Evolutionary conservation across 2,888 invertebrate genomes (phyloP), one percentile per base, ranked within the genome.

Genomic region (Caprella mutica): DNA sequence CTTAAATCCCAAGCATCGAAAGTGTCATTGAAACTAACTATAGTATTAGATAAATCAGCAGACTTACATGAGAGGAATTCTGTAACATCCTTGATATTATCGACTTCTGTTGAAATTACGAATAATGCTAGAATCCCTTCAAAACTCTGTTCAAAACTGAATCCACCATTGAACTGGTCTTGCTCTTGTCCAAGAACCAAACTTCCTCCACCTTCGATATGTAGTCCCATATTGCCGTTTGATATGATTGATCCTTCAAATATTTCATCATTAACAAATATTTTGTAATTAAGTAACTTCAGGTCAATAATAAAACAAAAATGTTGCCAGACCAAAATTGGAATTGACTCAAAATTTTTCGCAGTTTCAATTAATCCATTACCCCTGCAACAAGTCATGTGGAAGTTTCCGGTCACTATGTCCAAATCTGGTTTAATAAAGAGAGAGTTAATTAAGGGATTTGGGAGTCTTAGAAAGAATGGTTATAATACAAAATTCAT

Each of bases 121-220:
- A 51, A 40, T 17, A 40, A 55, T 8, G 58, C 59, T 4, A 63
- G n/a, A 17, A 38, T 29, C 1, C 59, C 63, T 26, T 59, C 55
- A 29, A 56, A 59, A 24, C 52, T 57, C 46, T 63, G 63, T 6
- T 48, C 52, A 2, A 57, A 17, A 38, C 21, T 55, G 29, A 63
- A 59, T 4, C 57, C 57, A n/a, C 46, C 57, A 2, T 55, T 55
- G 19, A 40, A 27, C n/a, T 55, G 21, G 30, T 63, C 63, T 39
- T 63, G 63, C 26, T 63, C 59, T 39, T 63, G 63, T 1, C 63
- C 63, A 19, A 59, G 19, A 9, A 63, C 2, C 23, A 63, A 43
- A 2, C 52, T 43, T 14, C 63, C 63, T 21, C 59, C 59, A 19
- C 56, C 55, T 26, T 30, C 29, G 19, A 59, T 54, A 14, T 23